Base-by-base conservation (phyloP, 1,140 invertebrate species). In the Drosophila ercepeae region DNA sequence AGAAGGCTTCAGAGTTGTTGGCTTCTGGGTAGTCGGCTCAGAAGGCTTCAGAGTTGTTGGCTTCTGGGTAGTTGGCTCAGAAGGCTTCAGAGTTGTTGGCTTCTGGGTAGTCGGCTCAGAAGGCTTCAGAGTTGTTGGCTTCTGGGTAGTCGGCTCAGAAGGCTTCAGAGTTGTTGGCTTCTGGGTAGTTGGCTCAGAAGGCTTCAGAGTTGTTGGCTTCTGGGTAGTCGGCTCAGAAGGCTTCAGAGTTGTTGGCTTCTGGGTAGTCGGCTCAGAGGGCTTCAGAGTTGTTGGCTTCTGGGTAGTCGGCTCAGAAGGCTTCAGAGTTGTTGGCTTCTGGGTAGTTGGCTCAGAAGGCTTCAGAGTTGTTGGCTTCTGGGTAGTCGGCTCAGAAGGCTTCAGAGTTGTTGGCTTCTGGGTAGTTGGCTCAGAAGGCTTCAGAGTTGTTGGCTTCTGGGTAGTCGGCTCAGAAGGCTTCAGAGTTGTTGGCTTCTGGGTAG, bases 381-480 rank as follows among this genome's bases (percentile, higher is more conserved):
- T 34, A 0, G 53, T 57, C n/a, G 41, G 23, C 5, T 1, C 8
- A 21, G 36, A n/a, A n/a, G n/a, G n/a, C n/a, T n/a, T n/a, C n/a
- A n/a, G n/a, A n/a, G n/a, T n/a, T n/a, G n/a, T 39, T 0, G 36
- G 44, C 9, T 2, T 25, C 11, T 34, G 9, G 8, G 32, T 34
- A 0, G 44, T 13, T 3, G 55, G 45, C 8, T 27, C n/a, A 2
- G 57, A 29, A 0, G 55, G 14, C 14, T 36, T 49, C 0, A 9
- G 4, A 1, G 55, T 50, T 0, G 46, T 59, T 0, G 32, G 13
- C 9, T 39, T 23, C 13, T 21, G 2, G 5, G 55, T 58, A 0
- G 55, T 58, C 8, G 55, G 14, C 9, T 46, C 13, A 2, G 54
- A n/a, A n/a, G n/a, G n/a, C n/a, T n/a, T n/a, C n/a, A n/a, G n/a